Conservation (phyloP, 2,113 vertebrate genomes). For the Pantherophis guttatus region DNA sequence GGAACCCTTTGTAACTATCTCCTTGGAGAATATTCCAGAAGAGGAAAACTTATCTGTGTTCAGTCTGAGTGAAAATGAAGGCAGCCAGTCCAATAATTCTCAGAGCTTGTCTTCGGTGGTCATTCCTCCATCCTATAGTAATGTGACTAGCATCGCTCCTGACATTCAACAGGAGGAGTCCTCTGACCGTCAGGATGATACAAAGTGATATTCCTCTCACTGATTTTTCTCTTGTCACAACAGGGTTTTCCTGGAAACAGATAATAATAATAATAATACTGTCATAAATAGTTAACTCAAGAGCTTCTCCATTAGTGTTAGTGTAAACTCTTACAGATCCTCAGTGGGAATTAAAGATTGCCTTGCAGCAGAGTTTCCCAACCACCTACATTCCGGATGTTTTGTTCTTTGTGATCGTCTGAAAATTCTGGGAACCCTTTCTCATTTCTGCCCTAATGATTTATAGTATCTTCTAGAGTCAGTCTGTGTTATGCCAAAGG, state of each 20-base stretch:
- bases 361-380: background rate
- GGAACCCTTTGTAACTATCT: constrained; percentile 56
- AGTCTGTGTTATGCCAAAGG: background rate
- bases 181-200: background rate
- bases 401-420: background rate
- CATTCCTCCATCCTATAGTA: constrained; percentile 79
- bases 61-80: constrained; percentile 68
- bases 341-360: constrained; percentile 5
- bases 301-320: background rate
- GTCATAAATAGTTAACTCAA: background rate
- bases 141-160: constrained; percentile 62
- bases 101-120: constrained; percentile 62
- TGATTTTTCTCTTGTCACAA: constrained; percentile 17
- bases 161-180: constrained; percentile 48
- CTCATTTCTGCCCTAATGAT: background rate
- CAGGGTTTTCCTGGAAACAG: constrained; percentile 19
- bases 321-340: background rate
- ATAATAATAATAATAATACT: background rate
- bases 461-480: background rate
- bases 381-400: background rate
- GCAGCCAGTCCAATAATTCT: constrained; percentile 43
- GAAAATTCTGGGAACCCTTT: background rate
- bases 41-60: constrained; percentile 70
- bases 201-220: constrained; percentile 8
- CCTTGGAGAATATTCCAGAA: constrained; percentile 64